Evolutionary conservation across 2,888 invertebrate genomes (phyloP).

Genomic region (Philereme transversata): DNA sequence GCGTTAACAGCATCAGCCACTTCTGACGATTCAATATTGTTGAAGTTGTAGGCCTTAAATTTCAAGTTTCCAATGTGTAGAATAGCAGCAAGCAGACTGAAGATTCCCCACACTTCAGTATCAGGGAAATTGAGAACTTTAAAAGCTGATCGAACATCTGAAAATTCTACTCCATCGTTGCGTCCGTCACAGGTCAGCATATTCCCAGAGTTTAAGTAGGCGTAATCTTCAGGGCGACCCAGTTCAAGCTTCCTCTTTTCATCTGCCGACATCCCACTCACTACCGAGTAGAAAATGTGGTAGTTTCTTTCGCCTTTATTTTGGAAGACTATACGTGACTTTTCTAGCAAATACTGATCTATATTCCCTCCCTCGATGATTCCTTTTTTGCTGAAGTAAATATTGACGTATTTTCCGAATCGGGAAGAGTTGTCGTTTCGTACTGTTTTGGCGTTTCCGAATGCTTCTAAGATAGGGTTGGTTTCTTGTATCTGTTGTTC

Average conservation of each 20-base stretch:
- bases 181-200: slow-evolving; percentile 91
- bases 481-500: slow-evolving; percentile 98
- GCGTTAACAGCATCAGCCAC: slow-evolving; percentile 88
- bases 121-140: slow-evolving; percentile 95
- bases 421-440: slow-evolving; percentile 98
- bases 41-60: slow-evolving; percentile 89
- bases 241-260: slow-evolving; percentile 92
- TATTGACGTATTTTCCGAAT: slow-evolving; percentile 97
- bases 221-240: slow-evolving; percentile 88
- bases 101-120: slow-evolving; percentile 92
- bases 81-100: slow-evolving; percentile 93
- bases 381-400: slow-evolving; percentile 92
- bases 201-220: slow-evolving; percentile 92
- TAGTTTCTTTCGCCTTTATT: slow-evolving; percentile 96
- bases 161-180: slow-evolving; percentile 93
- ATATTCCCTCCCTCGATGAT: slow-evolving; percentile 96
- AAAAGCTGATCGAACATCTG: slow-evolving; percentile 95
- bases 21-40: slow-evolving; percentile 95
- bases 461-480: slow-evolving; percentile 98
- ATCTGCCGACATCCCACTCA: slow-evolving; percentile 91
- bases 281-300: slow-evolving; percentile 96
- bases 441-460: slow-evolving; percentile 98
- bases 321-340: slow-evolving; percentile 96
- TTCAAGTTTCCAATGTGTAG: slow-evolving; percentile 96
- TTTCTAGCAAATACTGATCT: slow-evolving; percentile 97